phyloP scores from a whole-genome alignment of 2,797 vertebrate genomes.

The Parambassis ranga region DNA sequence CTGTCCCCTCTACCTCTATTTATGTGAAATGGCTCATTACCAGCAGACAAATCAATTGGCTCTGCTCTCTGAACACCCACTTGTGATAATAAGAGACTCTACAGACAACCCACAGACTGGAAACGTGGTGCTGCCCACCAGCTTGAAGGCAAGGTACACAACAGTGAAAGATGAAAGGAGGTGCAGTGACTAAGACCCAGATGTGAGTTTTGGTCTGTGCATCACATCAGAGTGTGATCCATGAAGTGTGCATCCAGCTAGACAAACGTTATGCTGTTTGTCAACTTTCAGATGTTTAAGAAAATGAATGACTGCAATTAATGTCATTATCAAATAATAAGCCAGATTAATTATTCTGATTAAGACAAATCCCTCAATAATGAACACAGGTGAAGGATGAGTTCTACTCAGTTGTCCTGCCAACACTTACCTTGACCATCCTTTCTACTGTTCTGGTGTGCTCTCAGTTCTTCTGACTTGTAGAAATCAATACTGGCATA shows the following conservation, averaged over 20 bases:
- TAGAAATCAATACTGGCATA: constrained; percentile 88
- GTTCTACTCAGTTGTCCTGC: no score
- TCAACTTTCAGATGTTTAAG: not conserved
- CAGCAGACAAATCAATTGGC: constrained; percentile 82
- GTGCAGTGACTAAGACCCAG: constrained; percentile 51
- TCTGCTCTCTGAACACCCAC: constrained; percentile 77
- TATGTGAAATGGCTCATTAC: constrained; percentile 77
- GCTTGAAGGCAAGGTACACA: constrained; percentile 43
- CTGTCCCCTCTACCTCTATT: constrained; percentile 64
- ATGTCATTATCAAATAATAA: not conserved
- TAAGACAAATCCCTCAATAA: not conserved
- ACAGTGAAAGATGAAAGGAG: constrained; percentile 46
- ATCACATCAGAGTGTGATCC: constrained; percentile 20
- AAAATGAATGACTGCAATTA: not conserved
- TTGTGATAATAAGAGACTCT: constrained; percentile 78
- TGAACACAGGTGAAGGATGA: no score
- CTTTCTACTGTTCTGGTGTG: constrained; percentile 75
- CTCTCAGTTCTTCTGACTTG: constrained; percentile 80
- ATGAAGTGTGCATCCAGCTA: constrained; percentile 10
- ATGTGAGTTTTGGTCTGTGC: constrained; percentile 47
- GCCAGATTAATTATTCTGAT: not conserved
- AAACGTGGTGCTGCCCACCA: constrained; percentile 54
- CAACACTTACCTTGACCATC: constrained; percentile 77
- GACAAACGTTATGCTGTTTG: not conserved
- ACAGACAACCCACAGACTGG: constrained; percentile 66